Conservation (phyloP, 2,888 invertebrate genomes). For the Temnothorax ravouxi region DNA sequence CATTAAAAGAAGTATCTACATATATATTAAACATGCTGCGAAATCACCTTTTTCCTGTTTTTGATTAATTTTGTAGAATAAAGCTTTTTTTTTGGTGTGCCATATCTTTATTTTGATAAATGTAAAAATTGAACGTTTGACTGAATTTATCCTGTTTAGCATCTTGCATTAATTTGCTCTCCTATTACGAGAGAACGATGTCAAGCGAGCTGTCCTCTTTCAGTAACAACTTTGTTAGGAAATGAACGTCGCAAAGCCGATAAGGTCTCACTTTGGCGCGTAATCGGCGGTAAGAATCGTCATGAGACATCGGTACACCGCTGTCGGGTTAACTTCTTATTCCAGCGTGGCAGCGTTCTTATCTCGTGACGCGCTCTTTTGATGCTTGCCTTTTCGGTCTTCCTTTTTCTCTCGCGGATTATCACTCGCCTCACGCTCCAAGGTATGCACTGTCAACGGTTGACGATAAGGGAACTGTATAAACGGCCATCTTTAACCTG, state of each 20-base stretch:
- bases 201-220: conserved; percentile 2
- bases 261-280: conserved; percentile 49
- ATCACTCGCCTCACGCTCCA: conserved; percentile 39
- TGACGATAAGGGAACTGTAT: conserved; percentile 34
- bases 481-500: conserved; percentile 32
- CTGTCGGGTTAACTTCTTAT: conserved; percentile 69
- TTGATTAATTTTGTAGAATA: background rate
- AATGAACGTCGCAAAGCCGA: conserved; percentile 32
- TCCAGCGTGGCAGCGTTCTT: conserved; percentile 66
- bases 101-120: background rate
- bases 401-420: conserved; percentile 58
- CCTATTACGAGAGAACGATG: conserved; percentile 15
- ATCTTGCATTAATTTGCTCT: conserved; percentile 24
- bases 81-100: background rate
- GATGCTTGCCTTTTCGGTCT: conserved; percentile 49
- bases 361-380: conserved; percentile 58
- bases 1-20: background rate
- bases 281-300: conserved; percentile 69
- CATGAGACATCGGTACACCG: conserved; percentile 44
- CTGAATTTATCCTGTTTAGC: conserved; percentile 10
- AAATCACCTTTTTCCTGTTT: background rate
- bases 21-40: background rate
- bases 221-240: conserved; percentile 48
- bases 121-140: background rate
- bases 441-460: conserved; percentile 42